These are phyloP conservation scores for Pedicia rivosa DNA, from an alignment of 2,888 invertebrate species.

Conservation along the genomic window DNA sequence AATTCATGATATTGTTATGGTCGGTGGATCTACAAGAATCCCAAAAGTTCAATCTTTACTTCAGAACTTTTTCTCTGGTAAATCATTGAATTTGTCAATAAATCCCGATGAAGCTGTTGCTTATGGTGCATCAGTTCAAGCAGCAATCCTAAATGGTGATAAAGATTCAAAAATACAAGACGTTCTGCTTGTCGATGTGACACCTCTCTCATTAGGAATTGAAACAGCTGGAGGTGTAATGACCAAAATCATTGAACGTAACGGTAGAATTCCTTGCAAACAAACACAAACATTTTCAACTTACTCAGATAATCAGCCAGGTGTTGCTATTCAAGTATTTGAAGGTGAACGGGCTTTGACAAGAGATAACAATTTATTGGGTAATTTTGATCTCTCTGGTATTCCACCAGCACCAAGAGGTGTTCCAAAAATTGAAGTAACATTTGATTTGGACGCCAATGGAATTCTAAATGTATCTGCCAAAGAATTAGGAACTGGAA, in stretches of 20 bases:
- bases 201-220: slow-evolving; percentile 53
- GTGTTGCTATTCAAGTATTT: slow-evolving; percentile 54
- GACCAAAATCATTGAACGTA: slow-evolving; percentile 58
- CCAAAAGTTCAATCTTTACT: slow-evolving; percentile 61
- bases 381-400: slow-evolving; percentile 92
- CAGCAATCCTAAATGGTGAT: slow-evolving; percentile 52
- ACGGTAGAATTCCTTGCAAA: slow-evolving; percentile 53
- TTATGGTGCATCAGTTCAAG: slow-evolving; percentile 60
- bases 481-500: slow-evolving; percentile 46
- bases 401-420: slow-evolving; percentile 89
- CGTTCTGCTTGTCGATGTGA: slow-evolving; percentile 50
- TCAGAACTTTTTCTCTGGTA: slow-evolving; percentile 59
- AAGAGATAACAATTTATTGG: slow-evolving; percentile 86
- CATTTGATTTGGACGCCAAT: slow-evolving; percentile 78
- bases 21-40: slow-evolving; percentile 67
- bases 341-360: slow-evolving; percentile 83
- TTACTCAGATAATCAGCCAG: slow-evolving; percentile 65
- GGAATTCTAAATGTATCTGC: slow-evolving; percentile 87
- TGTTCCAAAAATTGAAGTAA: slow-evolving; percentile 78
- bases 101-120: slow-evolving; percentile 73
- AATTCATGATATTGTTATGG: slow-evolving; percentile 65
- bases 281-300: slow-evolving; percentile 62
- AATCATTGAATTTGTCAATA: slow-evolving; percentile 53
- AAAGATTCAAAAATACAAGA: slow-evolving; percentile 59
- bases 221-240: slow-evolving; percentile 73